phyloP scores from a whole-genome alignment of 1,140 invertebrate species.

The Euwallacea similis region DNA sequence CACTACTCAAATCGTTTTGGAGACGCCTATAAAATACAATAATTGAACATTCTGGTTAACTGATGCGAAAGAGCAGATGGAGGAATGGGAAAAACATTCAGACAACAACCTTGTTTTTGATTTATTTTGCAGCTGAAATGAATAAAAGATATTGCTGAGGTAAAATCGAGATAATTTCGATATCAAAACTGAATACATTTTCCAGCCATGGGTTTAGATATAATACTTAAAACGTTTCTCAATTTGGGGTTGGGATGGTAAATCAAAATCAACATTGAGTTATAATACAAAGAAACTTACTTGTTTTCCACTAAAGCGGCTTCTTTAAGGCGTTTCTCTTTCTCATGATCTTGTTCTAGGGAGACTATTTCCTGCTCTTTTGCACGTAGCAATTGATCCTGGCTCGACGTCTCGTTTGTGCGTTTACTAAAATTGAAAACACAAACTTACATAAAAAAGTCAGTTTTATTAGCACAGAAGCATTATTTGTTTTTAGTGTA shows the following conservation, averaged over 20 bases:
- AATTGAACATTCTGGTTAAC: not conserved
- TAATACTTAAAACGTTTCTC: not conserved
- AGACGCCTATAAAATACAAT: slow-evolving; percentile 54
- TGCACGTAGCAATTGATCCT: slow-evolving; percentile 27
- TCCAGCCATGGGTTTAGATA: no score
- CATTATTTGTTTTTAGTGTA: no score
- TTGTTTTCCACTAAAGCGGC: slow-evolving; percentile 38
- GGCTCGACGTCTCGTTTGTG: slow-evolving; percentile 24
- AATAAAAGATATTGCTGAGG: no score
- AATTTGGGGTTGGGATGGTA: not conserved
- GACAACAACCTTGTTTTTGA: no score
- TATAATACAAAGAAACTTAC: slow-evolving; percentile 16
- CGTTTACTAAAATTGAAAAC: slow-evolving; percentile 36
- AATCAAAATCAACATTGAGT: not conserved
- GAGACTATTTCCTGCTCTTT: slow-evolving; percentile 33
- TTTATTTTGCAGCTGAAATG: no score
- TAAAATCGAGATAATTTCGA: no score
- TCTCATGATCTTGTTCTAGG: slow-evolving; percentile 38
- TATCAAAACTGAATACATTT: no score
- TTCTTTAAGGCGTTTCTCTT: slow-evolving; percentile 37
- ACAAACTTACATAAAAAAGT: no score
- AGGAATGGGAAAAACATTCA: not conserved
- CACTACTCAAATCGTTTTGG: slow-evolving; percentile 64
- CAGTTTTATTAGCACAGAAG: no score
- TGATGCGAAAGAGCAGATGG: not conserved